Base-by-base conservation (phyloP, 2,797 vertebrate genomes). In the Microchirus variegatus region DNA sequence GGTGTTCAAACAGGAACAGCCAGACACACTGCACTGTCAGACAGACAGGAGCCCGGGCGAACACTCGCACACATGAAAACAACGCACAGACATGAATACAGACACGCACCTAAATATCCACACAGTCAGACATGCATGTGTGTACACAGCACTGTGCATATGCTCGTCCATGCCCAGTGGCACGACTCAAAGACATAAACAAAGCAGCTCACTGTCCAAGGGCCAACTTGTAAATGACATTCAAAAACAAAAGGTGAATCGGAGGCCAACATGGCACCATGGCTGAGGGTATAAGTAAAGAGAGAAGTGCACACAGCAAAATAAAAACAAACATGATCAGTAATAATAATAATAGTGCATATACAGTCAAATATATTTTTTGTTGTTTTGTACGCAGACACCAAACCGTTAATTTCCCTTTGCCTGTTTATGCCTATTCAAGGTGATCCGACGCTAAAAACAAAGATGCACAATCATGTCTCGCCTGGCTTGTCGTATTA, bases 1-100 rank as follows among this genome's bases (percentile, higher is more conserved):
- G 66, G 75, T 65, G 51, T 48, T 74, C 74, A 90, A 87, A 86
- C 78, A 85, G 79, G 81, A 90, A 89, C 85, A 80, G 81, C 48
- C 77, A 80, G 64, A 89, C 77, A 74, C 61, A 59, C 71, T 55
- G 56, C 73, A 53, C 80, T 72, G 67, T 74, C 80, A 77, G 85
- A 89, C 83, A 82, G 75, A 87, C 77, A 66, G 80, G 80, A 82
- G 80, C 78, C 77, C 67, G 10, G 48, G 72, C 81, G 73, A 78
- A 82, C 70, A 77, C 69, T 61, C 53, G 67, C 70, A 26, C 47
- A 61, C 47, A 54, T 53, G 66, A n/a, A 69, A 66, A 70, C 61
- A 55, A 69, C n/a, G n/a, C n/a, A n/a, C n/a, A n/a, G n/a, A n/a
- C 38, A 66, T 54, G 59, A 64, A 67, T 45, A 62, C 14, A 56